Conservation (phyloP, 1,140 invertebrate species). For the Dinothrombium tinctorium region DNA sequence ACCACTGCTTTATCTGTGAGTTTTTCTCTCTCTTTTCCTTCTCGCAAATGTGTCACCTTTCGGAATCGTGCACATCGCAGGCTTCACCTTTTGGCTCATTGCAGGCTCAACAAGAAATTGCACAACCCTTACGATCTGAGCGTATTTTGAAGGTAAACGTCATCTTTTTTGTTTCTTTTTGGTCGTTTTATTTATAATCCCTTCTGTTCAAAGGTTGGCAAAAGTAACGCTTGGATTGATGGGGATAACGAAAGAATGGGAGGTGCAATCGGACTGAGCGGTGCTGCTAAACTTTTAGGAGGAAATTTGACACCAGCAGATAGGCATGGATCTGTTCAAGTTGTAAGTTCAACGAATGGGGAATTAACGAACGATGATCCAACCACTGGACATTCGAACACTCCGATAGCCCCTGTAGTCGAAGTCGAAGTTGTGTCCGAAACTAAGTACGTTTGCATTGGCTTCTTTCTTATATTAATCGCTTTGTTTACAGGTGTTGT, state of each 20-base stretch:
- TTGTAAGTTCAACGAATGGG: constrained; percentile 89
- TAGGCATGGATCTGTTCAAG: constrained; percentile 33
- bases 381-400: constrained; percentile 82
- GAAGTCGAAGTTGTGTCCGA: constrained; percentile 56
- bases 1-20: no score
- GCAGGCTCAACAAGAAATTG: no score
- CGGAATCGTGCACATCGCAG: no score
- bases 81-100: no score
- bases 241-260: background rate
- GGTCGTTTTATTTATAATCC: background rate
- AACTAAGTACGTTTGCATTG: constrained; percentile 24
- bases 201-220: constrained; percentile 1
- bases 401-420: constrained; percentile 70
- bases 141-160: background rate
- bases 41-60: no score
- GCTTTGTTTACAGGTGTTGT: constrained; percentile 13
- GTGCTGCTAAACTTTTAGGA: constrained; percentile 4
- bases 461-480: background rate
- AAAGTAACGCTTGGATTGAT: constrained; percentile 9
- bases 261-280: background rate
- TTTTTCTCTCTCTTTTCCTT: no score
- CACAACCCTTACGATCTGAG: no score
- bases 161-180: constrained; percentile 1
- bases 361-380: constrained; percentile 84
- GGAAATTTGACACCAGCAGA: constrained; percentile 10